Evolutionary conservation across 2,797 vertebrate species (phyloP).

Genomic region (Hyperoplus lanceolatus): DNA sequence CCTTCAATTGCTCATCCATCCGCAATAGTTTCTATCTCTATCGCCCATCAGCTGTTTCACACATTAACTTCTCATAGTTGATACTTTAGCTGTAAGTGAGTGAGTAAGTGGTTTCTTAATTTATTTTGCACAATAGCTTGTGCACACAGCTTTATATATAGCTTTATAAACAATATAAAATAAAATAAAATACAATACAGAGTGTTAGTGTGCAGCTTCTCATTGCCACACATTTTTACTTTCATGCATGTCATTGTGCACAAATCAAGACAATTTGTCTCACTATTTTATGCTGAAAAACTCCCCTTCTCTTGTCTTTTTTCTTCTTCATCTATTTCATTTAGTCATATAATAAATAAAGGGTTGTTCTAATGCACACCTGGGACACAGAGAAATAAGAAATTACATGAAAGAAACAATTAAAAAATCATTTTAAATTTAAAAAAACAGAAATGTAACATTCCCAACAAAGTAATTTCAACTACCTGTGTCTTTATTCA

Average conservation of each 20-base stretch:
- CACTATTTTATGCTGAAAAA: background rate
- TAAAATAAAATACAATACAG: too few species aligned
- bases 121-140: background rate
- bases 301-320: background rate
- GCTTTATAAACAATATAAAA: too few species aligned
- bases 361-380: background rate
- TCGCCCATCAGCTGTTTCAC: background rate
- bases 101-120: background rate
- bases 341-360: background rate
- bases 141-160: background rate
- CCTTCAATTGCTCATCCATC: slow-evolving; percentile 27
- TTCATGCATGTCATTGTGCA: background rate
- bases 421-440: too few species aligned
- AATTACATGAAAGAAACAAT: background rate
- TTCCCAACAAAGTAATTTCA: background rate
- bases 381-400: background rate
- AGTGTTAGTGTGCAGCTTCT: too few species aligned
- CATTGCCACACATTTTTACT: background rate
- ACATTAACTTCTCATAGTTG: background rate
- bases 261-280: background rate
- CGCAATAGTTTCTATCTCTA: background rate
- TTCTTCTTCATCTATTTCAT: background rate
- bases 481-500: background rate
- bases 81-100: background rate
- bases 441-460: background rate